Percentiles rank a stretch among this genome's conserved stretches.
phyloP scores from a whole-genome alignment of 2,797 vertebrate species.

The Rallus crepitans region DNA sequence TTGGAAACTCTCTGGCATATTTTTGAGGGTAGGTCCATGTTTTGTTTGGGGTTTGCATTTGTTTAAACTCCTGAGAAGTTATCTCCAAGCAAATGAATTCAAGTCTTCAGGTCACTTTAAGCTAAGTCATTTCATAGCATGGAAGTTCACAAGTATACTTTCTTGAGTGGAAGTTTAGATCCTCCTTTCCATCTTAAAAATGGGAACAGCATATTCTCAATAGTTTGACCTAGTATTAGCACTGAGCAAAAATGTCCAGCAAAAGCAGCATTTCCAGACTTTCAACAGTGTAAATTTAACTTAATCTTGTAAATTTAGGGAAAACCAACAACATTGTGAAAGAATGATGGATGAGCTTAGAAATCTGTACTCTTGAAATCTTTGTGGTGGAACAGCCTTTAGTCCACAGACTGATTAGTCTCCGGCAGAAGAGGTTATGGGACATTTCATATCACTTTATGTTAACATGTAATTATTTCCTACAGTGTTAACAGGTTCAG shows the following conservation, averaged over 20 bases:
- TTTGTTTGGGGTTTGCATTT: background rate
- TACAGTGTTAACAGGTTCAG: background rate
- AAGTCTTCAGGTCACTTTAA: background rate
- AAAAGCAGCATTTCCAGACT: background rate
- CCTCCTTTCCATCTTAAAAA: background rate
- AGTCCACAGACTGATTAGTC: background rate
- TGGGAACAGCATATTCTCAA: background rate
- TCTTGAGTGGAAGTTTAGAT: background rate
- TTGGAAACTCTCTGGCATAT: background rate
- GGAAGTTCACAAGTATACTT: background rate
- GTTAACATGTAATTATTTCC: conserved; percentile 37
- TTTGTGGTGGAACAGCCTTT: background rate
- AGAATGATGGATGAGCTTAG: background rate
- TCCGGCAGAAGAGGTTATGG: background rate
- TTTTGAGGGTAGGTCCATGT: background rate
- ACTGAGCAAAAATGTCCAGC: background rate
- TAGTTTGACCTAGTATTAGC: background rate
- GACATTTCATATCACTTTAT: background rate
- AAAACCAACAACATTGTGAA: background rate
- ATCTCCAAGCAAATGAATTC: background rate
- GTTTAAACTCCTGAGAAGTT: background rate
- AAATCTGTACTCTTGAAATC: background rate
- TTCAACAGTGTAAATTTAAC: background rate
- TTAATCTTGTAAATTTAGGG: background rate
- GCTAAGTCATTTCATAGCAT: background rate